phyloP scores from a whole-genome alignment of 1,140 invertebrate species.

The Anoplolepis gracilipes region DNA sequence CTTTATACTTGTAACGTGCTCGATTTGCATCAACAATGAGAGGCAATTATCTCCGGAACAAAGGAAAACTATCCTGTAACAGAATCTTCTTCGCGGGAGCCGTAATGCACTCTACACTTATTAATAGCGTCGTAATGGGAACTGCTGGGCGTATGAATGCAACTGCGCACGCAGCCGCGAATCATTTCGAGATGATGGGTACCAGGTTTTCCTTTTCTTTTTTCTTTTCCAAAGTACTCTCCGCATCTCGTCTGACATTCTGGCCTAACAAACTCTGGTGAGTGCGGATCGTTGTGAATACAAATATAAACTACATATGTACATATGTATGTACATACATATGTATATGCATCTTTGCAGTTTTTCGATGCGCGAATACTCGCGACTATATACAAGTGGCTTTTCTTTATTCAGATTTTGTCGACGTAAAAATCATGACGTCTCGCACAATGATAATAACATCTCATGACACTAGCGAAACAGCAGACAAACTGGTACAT shows the following conservation, averaged over 20 bases:
- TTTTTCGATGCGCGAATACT: neutral
- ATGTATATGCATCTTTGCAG: neutral
- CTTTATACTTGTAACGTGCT: slow-evolving; percentile 27
- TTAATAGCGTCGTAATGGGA: slow-evolving; percentile 45
- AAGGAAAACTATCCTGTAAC: slow-evolving; percentile 39
- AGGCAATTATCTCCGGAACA: slow-evolving; percentile 44
- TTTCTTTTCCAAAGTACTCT: slow-evolving; percentile 9
- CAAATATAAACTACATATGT: slow-evolving; percentile 17
- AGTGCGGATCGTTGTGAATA: neutral
- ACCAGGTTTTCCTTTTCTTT: neutral
- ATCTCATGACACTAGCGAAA: neutral
- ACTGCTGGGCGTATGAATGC: slow-evolving; percentile 7
- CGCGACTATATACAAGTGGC: neutral
- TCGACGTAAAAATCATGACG: slow-evolving; percentile 20
- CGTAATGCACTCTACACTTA: slow-evolving; percentile 36
- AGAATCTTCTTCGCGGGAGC: slow-evolving; percentile 1
- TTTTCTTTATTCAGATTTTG: slow-evolving; percentile 12
- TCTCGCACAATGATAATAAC: slow-evolving; percentile 16
- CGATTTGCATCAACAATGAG: slow-evolving; percentile 56
- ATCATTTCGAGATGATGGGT: slow-evolving; percentile 36
- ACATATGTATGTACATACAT: no score
- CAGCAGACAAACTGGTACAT: neutral
- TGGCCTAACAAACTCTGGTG: slow-evolving; percentile 25
- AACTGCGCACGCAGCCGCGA: slow-evolving; percentile 37
- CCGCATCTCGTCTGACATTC: neutral